Conservation (phyloP, 2,113 vertebrate species). For the Sakesphorus luctuosus region DNA sequence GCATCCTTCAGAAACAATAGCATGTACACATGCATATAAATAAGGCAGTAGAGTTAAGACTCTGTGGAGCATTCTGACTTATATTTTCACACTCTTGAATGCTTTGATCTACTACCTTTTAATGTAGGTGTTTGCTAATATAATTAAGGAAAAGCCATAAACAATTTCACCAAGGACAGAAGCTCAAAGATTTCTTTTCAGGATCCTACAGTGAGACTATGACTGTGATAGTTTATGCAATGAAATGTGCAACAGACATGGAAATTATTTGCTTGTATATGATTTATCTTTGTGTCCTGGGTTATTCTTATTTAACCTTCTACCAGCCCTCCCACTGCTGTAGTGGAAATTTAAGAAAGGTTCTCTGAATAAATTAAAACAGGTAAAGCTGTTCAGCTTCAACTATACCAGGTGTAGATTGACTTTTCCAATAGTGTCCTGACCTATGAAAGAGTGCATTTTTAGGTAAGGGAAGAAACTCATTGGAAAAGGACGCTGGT, state of each 20-base stretch:
- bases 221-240: neutral
- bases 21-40: slow-evolving; percentile 10
- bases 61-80: neutral
- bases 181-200: slow-evolving; percentile 7
- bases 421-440: neutral
- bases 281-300: slow-evolving; percentile 8
- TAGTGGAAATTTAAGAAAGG: neutral
- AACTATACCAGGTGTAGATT: neutral
- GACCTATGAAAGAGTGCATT: neutral
- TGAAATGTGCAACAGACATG: neutral
- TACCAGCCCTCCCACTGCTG: neutral
- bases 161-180: slow-evolving; percentile 6
- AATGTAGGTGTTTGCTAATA: slow-evolving; percentile 32
- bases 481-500: neutral
- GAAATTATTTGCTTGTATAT: slow-evolving; percentile 12
- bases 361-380: neutral
- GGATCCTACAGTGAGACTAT: neutral
- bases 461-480: neutral
- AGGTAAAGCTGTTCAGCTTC: neutral
- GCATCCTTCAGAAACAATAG: slow-evolving; percentile 31
- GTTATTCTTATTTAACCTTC: neutral
- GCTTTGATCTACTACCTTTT: slow-evolving; percentile 55
- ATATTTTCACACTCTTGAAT: neutral
- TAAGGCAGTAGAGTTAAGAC: slow-evolving; percentile 13
- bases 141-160: slow-evolving; percentile 45